Percentiles rank a stretch among this genome's conserved stretches.
Conservation (phyloP, 1,140 invertebrate genomes). For the Platyscapa corneri region DNA sequence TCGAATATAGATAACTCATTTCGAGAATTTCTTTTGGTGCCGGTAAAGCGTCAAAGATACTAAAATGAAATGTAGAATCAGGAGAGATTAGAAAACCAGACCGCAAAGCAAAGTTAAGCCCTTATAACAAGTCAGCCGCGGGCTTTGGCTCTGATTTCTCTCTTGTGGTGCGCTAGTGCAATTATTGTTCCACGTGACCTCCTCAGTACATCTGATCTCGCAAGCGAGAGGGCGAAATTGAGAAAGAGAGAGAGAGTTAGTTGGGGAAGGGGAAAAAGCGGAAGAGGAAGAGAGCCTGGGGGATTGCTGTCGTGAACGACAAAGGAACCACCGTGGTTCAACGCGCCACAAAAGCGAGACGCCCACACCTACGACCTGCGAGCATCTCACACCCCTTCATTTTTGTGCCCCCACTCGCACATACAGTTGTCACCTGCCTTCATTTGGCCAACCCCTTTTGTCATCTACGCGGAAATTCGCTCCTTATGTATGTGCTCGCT, state of each 20-base stretch:
- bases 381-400: background rate
- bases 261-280: background rate
- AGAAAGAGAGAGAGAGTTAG: background rate
- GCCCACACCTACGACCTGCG: conserved; percentile 59
- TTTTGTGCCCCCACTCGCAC: conserved; percentile 8
- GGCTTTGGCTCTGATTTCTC: conserved; percentile 64
- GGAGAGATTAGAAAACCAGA: background rate
- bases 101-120: conserved; percentile 54
- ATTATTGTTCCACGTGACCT: conserved; percentile 65
- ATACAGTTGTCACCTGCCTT: background rate
- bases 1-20: background rate
- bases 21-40: background rate
- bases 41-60: background rate
- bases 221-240: background rate
- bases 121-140: conserved; percentile 69
- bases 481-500: background rate
- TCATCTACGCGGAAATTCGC: conserved; percentile 12
- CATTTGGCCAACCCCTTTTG: background rate
- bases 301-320: conserved; percentile 58
- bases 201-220: conserved; percentile 48
- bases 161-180: conserved; percentile 42
- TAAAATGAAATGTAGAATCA: background rate
- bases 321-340: conserved; percentile 69
- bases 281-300: conserved; percentile 52
- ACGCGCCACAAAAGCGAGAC: conserved; percentile 73